Conservation (phyloP, 2,113 vertebrate genomes). For the Chaenogobius annularis region DNA sequence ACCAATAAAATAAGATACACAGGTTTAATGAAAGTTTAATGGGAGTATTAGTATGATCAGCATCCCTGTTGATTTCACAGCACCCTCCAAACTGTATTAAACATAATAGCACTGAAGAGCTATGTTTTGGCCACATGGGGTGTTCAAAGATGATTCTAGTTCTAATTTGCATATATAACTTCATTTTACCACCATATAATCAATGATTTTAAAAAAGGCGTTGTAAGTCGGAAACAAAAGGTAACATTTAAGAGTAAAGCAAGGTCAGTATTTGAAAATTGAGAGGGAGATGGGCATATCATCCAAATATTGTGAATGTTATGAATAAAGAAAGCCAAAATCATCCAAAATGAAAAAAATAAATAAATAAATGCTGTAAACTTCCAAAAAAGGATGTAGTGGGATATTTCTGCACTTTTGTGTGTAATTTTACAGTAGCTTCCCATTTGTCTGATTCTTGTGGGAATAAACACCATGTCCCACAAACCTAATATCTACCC, state of each 20-base stretch:
- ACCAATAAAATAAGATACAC: slow-evolving; percentile 29
- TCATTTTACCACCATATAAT: neutral
- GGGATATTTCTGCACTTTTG: no score
- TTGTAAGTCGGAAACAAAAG: neutral
- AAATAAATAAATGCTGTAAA: no score
- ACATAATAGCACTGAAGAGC: neutral
- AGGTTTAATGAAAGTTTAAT: slow-evolving; percentile 42
- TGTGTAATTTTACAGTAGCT: no score
- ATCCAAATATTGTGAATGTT: no score
- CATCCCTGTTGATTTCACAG: slow-evolving; percentile 26
- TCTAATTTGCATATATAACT: neutral
- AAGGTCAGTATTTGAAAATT: neutral
- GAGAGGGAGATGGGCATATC: neutral
- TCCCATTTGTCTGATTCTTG: no score
- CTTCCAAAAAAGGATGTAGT: no score
- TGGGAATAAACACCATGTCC: no score
- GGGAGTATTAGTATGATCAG: slow-evolving; percentile 3
- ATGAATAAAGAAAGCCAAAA: no score
- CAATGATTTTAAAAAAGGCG: neutral
- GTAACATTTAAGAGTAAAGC: neutral
- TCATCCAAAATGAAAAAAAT: no score
- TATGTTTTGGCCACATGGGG: neutral
- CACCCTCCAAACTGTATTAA: slow-evolving; percentile 16
- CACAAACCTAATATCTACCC: no score
- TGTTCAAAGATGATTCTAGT: neutral